phyloP scores from a whole-genome alignment of 2,888 invertebrate species.

The Mesoligia furuncula region DNA sequence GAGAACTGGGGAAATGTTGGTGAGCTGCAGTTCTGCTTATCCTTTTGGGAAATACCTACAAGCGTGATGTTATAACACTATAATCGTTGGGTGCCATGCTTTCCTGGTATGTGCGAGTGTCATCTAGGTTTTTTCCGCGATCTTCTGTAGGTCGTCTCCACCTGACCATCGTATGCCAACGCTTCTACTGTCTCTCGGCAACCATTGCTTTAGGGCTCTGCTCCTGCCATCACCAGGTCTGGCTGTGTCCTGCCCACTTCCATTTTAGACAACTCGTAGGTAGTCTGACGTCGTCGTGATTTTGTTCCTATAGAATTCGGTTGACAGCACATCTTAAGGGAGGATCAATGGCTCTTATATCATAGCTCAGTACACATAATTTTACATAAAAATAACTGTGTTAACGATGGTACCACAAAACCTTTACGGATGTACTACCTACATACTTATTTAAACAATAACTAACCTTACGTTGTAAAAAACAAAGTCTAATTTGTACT shows the following conservation, averaged over 20 bases:
- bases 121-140: too few species aligned
- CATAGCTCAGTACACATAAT: slow-evolving; percentile 57
- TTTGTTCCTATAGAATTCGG: background rate
- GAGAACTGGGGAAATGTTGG: too few species aligned
- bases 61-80: too few species aligned
- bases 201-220: too few species aligned
- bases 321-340: background rate
- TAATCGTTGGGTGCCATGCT: too few species aligned
- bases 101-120: too few species aligned
- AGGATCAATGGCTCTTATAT: slow-evolving; percentile 46
- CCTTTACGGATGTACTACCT: slow-evolving; percentile 67
- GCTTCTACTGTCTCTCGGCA: too few species aligned
- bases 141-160: too few species aligned
- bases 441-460: slow-evolving; percentile 42
- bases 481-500: slow-evolving; percentile 41
- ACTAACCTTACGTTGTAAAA: slow-evolving; percentile 13
- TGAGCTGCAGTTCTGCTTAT: too few species aligned
- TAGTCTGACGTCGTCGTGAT: background rate
- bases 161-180: too few species aligned
- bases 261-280: background rate
- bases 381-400: slow-evolving; percentile 58
- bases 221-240: too few species aligned
- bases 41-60: too few species aligned
- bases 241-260: background rate
- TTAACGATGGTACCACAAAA: slow-evolving; percentile 54